These are phyloP conservation scores for Drosophila affinis DNA, from an alignment of 2,888 invertebrate genomes.

Conservation along the genomic window DNA sequence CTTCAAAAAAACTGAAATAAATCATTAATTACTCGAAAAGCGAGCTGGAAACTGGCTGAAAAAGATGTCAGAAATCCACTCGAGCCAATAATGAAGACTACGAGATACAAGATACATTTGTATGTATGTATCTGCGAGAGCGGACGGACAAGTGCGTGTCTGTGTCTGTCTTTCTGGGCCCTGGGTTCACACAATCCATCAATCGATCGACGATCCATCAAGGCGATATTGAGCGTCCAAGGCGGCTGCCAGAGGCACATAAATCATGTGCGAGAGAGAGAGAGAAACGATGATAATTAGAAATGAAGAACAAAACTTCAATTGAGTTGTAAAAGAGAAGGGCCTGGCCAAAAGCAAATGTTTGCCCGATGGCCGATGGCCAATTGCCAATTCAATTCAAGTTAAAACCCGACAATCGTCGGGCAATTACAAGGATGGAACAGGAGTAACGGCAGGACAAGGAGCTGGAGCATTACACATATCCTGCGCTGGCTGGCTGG, in stretches of 20 bases:
- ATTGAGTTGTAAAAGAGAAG: constrained; percentile 47
- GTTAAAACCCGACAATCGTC: neutral
- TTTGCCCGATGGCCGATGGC: constrained; percentile 42
- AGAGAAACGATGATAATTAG: constrained; percentile 65
- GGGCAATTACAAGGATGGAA: constrained; percentile 37
- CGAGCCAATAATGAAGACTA: constrained; percentile 50
- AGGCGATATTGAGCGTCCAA: constrained; percentile 62
- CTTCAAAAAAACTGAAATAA: constrained; percentile 59
- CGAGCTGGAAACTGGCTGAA: constrained; percentile 56
- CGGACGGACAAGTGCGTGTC: constrained; percentile 64
- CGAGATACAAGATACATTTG: constrained; percentile 24
- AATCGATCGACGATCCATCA: constrained; percentile 74
- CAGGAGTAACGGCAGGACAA: neutral
- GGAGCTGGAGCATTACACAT: constrained; percentile 30
- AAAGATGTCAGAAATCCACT: constrained; percentile 77
- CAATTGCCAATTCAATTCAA: constrained; percentile 29
- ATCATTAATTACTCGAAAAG: constrained; percentile 71
- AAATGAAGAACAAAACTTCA: constrained; percentile 54
- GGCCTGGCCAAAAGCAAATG: constrained; percentile 12
- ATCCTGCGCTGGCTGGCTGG: constrained; percentile 75
- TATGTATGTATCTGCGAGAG: constrained; percentile 5
- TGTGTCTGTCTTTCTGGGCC: neutral
- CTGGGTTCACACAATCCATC: constrained; percentile 75
- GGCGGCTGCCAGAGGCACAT: constrained; percentile 43
- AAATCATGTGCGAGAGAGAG: constrained; percentile 55